Percentiles rank a stretch among this genome's conserved stretches.
phyloP scores from a whole-genome alignment of 1,140 invertebrate species.

The Ips typographus region DNA sequence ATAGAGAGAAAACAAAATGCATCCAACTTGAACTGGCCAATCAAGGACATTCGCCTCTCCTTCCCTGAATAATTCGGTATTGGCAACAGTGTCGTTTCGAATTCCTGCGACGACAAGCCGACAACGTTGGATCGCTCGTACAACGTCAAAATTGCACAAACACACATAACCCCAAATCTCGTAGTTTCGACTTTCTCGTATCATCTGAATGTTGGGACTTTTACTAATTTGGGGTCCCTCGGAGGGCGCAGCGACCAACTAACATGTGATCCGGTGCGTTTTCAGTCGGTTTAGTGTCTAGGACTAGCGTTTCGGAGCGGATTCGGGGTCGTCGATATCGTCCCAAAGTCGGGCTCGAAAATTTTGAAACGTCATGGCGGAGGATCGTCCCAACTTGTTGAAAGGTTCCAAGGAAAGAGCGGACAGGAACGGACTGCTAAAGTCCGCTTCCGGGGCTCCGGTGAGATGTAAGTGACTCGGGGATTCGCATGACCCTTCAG shows the following conservation, averaged over 20 bases:
- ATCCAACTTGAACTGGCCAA: too few relatives aligned
- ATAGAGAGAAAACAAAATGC: too few relatives aligned
- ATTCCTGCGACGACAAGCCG: too few relatives aligned
- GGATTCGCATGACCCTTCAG: background rate
- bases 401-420: slow-evolving; percentile 20
- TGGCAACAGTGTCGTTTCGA: too few relatives aligned
- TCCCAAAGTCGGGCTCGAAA: background rate
- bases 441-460: slow-evolving; percentile 15
- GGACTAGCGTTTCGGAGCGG: slow-evolving; percentile 3
- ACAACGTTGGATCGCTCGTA: too few relatives aligned
- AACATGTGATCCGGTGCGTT: slow-evolving; percentile 6
- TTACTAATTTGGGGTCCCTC: slow-evolving; percentile 23
- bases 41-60: too few relatives aligned
- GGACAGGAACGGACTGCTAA: slow-evolving; percentile 7
- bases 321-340: background rate
- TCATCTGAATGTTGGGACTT: slow-evolving; percentile 11
- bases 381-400: slow-evolving; percentile 28
- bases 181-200: slow-evolving; percentile 18
- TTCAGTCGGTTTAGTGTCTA: slow-evolving; percentile 6
- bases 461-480: slow-evolving; percentile 32
- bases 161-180: too few relatives aligned
- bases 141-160: too few relatives aligned
- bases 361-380: slow-evolving; percentile 34
- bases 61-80: too few relatives aligned
- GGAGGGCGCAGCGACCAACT: slow-evolving; percentile 1